A percentile compares a stretch with the other conserved stretches of the same genome.
phyloP scores from a whole-genome alignment of 2,113 vertebrate species.

The Nyctereutes procyonoides region DNA sequence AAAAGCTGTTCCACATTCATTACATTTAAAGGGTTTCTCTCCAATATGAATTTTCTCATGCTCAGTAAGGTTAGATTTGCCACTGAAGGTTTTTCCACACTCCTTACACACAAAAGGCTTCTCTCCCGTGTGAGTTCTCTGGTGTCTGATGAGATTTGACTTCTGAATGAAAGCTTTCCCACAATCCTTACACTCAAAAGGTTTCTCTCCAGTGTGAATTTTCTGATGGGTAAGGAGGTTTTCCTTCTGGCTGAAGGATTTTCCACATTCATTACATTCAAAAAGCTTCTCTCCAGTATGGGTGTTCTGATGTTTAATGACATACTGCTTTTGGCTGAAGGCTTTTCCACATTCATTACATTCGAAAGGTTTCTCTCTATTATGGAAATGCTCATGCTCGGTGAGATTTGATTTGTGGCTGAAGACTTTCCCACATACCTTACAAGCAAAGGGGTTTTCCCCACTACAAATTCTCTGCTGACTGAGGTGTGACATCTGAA shows the following conservation, averaged over 20 bases:
- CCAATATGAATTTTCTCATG: constrained; percentile 81
- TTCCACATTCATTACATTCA: constrained; percentile 81
- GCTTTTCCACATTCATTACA: constrained; percentile 81
- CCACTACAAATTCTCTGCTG: constrained; percentile 71
- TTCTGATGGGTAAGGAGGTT: constrained; percentile 78
- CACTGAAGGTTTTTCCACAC: constrained; percentile 80
- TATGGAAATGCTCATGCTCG: constrained; percentile 80
- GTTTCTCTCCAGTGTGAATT: constrained; percentile 78
- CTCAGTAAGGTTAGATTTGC: constrained; percentile 79
- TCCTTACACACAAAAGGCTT: constrained; percentile 81
- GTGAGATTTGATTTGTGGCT: constrained; percentile 81
- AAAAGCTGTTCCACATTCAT: constrained; percentile 81
- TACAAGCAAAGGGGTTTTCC: constrained; percentile 77
- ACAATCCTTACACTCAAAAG: constrained; percentile 77
- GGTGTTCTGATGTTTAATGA: constrained; percentile 80
- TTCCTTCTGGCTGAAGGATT: constrained; percentile 80
- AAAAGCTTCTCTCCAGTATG: constrained; percentile 82
- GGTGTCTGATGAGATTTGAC: constrained; percentile 81
- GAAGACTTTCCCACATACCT: constrained; percentile 83
- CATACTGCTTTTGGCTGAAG: constrained; percentile 80
- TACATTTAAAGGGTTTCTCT: constrained; percentile 81
- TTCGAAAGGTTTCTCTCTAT: constrained; percentile 80
- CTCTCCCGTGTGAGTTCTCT: constrained; percentile 82
- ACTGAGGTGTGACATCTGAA: constrained; percentile 75
- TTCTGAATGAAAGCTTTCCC: constrained; percentile 81